These are phyloP conservation scores for Amazona guildingii DNA, from an alignment of 2,113 vertebrate species.

Conservation along the genomic window DNA sequence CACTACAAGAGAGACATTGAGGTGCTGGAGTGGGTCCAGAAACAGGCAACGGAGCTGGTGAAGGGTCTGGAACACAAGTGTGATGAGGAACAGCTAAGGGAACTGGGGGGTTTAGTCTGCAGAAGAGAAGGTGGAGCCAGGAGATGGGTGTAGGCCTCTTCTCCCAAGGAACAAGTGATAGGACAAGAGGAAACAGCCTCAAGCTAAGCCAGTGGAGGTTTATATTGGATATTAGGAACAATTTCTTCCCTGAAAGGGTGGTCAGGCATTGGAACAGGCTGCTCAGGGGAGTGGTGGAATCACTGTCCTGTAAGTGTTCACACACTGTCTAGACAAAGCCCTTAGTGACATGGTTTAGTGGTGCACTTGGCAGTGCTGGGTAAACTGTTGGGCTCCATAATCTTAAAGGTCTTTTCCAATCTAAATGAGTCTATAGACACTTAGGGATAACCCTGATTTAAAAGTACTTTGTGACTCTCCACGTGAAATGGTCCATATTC, in stretches of 20 bases:
- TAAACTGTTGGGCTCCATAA: accelerated
- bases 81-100: not conserved
- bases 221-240: accelerated
- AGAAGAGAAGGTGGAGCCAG: not conserved
- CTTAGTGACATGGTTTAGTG: not conserved
- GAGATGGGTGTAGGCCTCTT: not conserved
- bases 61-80: not conserved
- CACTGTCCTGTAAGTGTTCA: accelerated
- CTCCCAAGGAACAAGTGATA: not conserved
- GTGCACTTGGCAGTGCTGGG: not conserved
- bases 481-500: not conserved
- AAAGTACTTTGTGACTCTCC: not conserved
- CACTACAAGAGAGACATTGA: not conserved
- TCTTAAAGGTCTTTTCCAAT: not conserved
- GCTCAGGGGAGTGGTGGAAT: not conserved
- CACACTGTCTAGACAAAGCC: not conserved
- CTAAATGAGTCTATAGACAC: not conserved
- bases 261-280: not conserved
- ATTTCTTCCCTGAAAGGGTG: not conserved
- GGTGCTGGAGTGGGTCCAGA: not conserved
- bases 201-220: accelerated
- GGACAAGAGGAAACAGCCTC: not conserved
- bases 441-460: not conserved
- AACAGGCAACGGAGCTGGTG: not conserved
- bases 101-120: not conserved